phyloP scores from a whole-genome alignment of 2,888 invertebrate species.

The Cenopis cana region DNA sequence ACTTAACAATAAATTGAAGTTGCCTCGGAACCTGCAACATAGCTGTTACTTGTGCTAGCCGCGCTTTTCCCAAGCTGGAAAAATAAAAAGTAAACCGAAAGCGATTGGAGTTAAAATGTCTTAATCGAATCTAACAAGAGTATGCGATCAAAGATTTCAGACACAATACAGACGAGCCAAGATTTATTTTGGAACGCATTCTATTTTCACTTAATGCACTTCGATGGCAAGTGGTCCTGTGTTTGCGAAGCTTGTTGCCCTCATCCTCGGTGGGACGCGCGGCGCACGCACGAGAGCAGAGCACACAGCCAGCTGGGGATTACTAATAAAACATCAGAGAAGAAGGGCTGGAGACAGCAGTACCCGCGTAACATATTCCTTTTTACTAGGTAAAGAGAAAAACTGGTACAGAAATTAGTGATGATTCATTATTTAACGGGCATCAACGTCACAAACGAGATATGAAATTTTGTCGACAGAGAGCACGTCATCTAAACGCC shows the following conservation, averaged over 20 bases:
- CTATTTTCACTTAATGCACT: conserved; percentile 6
- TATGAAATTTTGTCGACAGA: background rate
- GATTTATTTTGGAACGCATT: background rate
- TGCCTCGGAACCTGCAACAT: background rate
- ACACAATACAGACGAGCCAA: background rate
- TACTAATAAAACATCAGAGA: conserved; percentile 22
- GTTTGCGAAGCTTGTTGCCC: conserved; percentile 34
- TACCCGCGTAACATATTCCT: background rate
- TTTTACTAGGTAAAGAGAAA: background rate
- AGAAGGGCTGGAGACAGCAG: background rate
- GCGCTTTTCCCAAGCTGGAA: background rate
- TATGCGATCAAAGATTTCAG: conserved; percentile 40
- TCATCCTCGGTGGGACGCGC: conserved; percentile 43
- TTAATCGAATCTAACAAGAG: background rate
- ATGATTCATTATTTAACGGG: background rate
- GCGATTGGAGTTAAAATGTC: background rate
- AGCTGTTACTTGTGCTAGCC: background rate
- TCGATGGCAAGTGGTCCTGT: conserved; percentile 9
- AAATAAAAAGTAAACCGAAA: background rate
- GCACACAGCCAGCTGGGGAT: conserved; percentile 46
- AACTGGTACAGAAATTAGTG: background rate
- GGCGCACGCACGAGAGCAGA: conserved; percentile 48
- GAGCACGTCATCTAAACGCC: background rate
- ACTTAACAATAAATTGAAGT: background rate
- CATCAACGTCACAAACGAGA: background rate